Conservation (phyloP, 1,140 invertebrate genomes). For the Helicoverpa zea region DNA sequence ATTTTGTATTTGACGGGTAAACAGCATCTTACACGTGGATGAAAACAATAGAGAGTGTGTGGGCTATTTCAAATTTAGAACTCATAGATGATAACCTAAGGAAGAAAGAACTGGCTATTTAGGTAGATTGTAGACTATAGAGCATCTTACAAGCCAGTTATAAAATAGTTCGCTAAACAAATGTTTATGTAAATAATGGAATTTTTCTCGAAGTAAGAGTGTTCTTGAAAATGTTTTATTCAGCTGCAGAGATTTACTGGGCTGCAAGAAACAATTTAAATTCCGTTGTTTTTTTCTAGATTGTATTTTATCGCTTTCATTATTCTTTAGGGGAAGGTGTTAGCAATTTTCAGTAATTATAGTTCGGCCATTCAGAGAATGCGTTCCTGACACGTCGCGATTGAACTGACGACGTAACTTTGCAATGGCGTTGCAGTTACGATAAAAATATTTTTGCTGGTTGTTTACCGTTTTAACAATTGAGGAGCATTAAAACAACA, state of each 20-base stretch:
- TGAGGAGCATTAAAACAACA: too few species aligned
- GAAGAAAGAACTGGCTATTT: not conserved
- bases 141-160: not conserved
- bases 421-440: too few species aligned
- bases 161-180: not conserved
- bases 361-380: too few species aligned
- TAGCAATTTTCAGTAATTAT: too few species aligned
- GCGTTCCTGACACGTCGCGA: too few species aligned
- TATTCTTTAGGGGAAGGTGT: not conserved
- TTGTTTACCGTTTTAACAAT: too few species aligned
- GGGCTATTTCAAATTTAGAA: not conserved
- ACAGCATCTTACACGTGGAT: conserved; percentile 33
- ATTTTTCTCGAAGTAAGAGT: conserved; percentile 1
- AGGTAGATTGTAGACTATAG: not conserved
- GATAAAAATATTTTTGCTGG: too few species aligned
- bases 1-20: conserved; percentile 44
- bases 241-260: conserved; percentile 1
- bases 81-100: not conserved
- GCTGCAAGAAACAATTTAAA: not conserved
- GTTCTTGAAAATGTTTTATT: not conserved
- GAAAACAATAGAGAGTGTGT: conserved; percentile 25
- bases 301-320: conserved; percentile 1
- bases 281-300: conserved; percentile 1
- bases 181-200: conserved; percentile 14
- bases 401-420: too few species aligned